Evolutionary conservation across 2,113 vertebrate genomes (phyloP).

Genomic region (Pluvialis apricaria): DNA sequence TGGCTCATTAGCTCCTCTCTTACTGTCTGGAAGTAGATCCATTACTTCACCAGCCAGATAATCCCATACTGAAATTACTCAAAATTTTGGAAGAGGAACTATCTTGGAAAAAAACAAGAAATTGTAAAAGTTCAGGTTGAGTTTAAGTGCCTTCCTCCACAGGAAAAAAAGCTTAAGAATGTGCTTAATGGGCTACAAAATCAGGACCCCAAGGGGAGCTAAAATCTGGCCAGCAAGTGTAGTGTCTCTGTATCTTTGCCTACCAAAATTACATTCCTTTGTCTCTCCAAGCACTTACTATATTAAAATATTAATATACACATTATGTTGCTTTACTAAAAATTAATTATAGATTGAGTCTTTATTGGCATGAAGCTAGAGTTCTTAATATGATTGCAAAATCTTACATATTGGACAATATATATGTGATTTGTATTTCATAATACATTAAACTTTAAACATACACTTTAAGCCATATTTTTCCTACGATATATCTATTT

Average conservation of each 20-base stretch:
- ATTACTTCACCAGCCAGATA: background rate
- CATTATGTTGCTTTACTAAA: background rate
- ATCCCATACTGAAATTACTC: background rate
- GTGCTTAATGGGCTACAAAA: background rate
- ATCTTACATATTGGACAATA: background rate
- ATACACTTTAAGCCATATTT: background rate
- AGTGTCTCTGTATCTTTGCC: background rate
- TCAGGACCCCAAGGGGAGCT: background rate
- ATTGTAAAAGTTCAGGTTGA: background rate
- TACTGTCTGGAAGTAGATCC: background rate
- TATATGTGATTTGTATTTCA: background rate
- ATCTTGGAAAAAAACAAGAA: background rate
- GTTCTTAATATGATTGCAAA: background rate
- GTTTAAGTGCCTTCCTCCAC: background rate
- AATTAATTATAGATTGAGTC: background rate
- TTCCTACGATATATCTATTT: background rate
- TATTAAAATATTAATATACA: background rate
- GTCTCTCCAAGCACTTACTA: background rate
- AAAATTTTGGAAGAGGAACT: background rate
- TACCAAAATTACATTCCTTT: background rate
- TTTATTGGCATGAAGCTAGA: background rate
- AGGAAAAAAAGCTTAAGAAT: background rate
- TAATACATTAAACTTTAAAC: background rate
- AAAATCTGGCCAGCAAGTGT: background rate
- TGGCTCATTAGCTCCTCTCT: background rate